Conservation (phyloP, 2,113 vertebrate species). For the Panurus biarmicus region DNA sequence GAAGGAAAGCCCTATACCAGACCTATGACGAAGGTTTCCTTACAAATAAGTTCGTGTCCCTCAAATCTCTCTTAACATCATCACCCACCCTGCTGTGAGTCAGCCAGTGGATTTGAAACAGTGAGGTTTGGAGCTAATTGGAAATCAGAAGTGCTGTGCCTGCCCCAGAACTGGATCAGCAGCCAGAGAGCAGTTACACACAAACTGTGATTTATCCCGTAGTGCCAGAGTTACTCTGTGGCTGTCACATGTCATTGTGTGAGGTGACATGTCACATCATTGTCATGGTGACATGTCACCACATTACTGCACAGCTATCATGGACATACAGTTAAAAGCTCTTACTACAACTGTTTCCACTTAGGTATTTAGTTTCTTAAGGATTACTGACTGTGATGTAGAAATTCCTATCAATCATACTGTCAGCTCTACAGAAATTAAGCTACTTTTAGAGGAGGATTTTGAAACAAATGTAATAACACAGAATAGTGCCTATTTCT, state of each 20-base stretch:
- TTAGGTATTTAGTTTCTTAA: slow-evolving; percentile 58
- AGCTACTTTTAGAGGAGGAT: slow-evolving; percentile 43
- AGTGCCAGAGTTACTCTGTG: slow-evolving; percentile 29
- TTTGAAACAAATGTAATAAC: slow-evolving; percentile 56
- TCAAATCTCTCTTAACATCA: not conserved
- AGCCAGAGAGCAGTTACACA: not conserved
- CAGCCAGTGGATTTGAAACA: not conserved
- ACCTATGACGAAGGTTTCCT: not conserved
- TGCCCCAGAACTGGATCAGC: not conserved
- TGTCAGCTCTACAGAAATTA: slow-evolving; percentile 52
- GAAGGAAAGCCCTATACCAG: not conserved
- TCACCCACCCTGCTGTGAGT: not conserved
- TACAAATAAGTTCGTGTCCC: not conserved
- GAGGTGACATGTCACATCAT: slow-evolving; percentile 54
- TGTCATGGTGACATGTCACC: slow-evolving; percentile 51
- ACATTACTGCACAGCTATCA: slow-evolving; percentile 14
- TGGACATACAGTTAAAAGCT: slow-evolving; percentile 39
- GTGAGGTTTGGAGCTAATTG: not conserved
- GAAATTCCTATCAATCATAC: slow-evolving; percentile 60
- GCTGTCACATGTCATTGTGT: slow-evolving; percentile 43
- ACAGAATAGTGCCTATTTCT: slow-evolving; percentile 29
- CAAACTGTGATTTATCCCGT: not conserved
- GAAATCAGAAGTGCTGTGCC: not conserved
- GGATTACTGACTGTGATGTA: slow-evolving; percentile 56
- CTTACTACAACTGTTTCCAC: slow-evolving; percentile 33